Percentiles rank a stretch among this genome's conserved stretches.
phyloP scores from a whole-genome alignment of 1,140 invertebrate species.

The Acromyrmex echinatior region DNA sequence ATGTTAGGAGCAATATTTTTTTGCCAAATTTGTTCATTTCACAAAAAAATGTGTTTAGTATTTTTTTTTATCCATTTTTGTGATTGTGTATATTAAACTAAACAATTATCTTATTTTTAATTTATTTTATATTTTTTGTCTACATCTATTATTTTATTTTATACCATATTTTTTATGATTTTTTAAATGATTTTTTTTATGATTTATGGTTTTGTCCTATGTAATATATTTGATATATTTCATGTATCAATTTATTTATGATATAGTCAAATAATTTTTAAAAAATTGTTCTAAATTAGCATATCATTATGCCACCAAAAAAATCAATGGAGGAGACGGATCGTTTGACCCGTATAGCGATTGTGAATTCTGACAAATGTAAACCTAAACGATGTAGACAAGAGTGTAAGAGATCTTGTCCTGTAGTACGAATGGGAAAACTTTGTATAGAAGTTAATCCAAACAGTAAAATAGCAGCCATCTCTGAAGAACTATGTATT shows the following conservation, averaged over 20 bases:
- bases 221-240: neutral
- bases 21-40: too few relatives aligned
- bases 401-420: constrained; percentile 99
- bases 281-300: constrained; percentile 34
- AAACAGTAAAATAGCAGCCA: constrained; percentile 98
- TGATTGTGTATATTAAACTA: too few relatives aligned
- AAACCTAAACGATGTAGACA: constrained; percentile 99
- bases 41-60: too few relatives aligned
- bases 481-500: constrained; percentile 99
- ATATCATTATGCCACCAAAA: constrained; percentile 90
- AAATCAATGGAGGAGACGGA: constrained; percentile 94
- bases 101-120: too few relatives aligned
- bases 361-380: constrained; percentile 99
- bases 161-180: neutral
- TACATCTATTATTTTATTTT: neutral
- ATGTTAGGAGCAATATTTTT: neutral
- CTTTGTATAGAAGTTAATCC: constrained; percentile 99
- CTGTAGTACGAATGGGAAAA: constrained; percentile 99
- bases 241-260: neutral
- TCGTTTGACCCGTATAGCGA: constrained; percentile 98
- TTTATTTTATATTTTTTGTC: neutral
- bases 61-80: too few relatives aligned
- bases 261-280: neutral
- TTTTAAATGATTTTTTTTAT: neutral
- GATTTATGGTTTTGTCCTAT: neutral